These are phyloP conservation scores for Lepidurus apus DNA, from an alignment of 1,140 invertebrate species.

Conservation along the genomic window DNA sequence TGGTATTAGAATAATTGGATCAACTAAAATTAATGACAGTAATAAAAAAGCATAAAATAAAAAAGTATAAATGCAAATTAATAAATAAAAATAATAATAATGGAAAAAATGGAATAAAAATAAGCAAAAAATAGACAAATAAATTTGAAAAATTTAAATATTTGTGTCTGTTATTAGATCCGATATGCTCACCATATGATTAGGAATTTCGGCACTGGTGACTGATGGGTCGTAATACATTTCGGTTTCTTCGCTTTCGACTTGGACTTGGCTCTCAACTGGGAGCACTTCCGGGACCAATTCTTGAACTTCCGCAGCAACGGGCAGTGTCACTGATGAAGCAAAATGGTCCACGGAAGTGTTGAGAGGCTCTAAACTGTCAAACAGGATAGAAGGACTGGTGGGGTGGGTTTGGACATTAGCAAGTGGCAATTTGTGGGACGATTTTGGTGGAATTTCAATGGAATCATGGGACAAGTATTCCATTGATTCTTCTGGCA, in stretches of 20 bases:
- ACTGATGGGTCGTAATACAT: slow-evolving; percentile 31
- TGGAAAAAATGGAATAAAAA: background rate
- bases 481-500: background rate
- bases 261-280: background rate
- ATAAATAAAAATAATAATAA: background rate
- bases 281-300: background rate
- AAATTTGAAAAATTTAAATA: background rate
- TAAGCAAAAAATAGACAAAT: background rate
- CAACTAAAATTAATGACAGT: no score
- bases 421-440: background rate
- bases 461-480: slow-evolving; percentile 4
- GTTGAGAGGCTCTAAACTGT: background rate
- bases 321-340: background rate
- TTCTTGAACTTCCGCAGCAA: background rate
- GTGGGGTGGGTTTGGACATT: background rate
- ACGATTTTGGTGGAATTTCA: background rate
- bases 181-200: background rate
- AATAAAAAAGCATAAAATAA: no score
- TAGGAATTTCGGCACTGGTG: slow-evolving; percentile 28
- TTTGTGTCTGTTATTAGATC: background rate
- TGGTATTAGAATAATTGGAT: no score
- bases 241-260: slow-evolving; percentile 16
- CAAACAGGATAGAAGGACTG: background rate
- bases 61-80: background rate
- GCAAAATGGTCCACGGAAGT: background rate